Base-by-base conservation (phyloP, 2,113 vertebrate genomes). In the Pteruthius melanotis region DNA sequence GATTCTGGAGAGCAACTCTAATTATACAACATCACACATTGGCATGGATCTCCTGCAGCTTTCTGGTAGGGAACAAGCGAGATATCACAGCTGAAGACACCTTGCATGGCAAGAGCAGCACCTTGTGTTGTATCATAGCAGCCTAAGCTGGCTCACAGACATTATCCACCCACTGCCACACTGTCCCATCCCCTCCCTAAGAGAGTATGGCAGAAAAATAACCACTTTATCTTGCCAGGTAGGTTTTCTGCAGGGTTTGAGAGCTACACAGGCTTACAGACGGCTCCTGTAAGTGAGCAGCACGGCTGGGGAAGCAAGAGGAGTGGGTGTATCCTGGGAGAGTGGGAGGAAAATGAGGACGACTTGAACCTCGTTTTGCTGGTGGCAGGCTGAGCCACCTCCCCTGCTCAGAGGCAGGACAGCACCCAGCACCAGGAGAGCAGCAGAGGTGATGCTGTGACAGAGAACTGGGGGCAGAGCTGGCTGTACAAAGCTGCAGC, bases 31-130 rank as follows among this genome's bases (percentile, higher is more conserved):
- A 83, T 92, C 87, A 90, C 39, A 63, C 7, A 1, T 39, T 71
- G 86, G 86, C 91, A 96, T 19, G 47, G 89, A 90, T 87, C 47
- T 94, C 90, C 88, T 83, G 90, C 83, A 81, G 71, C 83, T 81
- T 81, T 65, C 80, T 86, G 54, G 4, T 39, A 75, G 39, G 47
- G 64, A 92, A 86, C 88, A 96, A 92, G 83, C 15, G 10, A 63
- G 63, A 63, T 63, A 94, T 71, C 83, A 77, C 60, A 97, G 92
- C 83, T 47, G 47, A 93, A 92, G 83, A 86, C 31, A 89, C 45
- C 72, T 68, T 84, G 47, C 76, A 91, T 68, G 60, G 80, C 83
- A 93, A 94, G 53, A 84, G 76, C 72, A 92, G 60, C 52, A 56
- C 69, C 63, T 91, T 68, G 40, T 28, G 68, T 59, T 90, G 80